Evolutionary conservation across 2,888 invertebrate species (phyloP).

Genomic region (Teleogryllus oceanicus): DNA sequence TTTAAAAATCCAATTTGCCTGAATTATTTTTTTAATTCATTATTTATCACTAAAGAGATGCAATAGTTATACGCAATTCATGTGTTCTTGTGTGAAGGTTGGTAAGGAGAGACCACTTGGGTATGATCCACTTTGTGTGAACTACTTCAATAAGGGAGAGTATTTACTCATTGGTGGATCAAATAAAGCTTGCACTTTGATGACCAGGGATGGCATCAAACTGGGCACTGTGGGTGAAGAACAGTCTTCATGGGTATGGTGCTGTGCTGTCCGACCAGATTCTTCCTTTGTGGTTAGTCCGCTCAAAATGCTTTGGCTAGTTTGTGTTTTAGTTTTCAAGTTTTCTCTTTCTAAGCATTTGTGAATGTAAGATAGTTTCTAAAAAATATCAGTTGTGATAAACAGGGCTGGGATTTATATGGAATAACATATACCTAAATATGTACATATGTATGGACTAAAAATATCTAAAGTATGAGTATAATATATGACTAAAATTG

Average conservation of each 20-base stretch:
- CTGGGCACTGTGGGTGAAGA: slow-evolving; percentile 70
- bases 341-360: too few species aligned
- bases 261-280: slow-evolving; percentile 72
- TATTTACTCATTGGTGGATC: slow-evolving; percentile 78
- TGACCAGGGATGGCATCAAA: slow-evolving; percentile 78
- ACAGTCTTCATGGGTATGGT: slow-evolving; percentile 83
- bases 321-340: too few species aligned
- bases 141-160: slow-evolving; percentile 74
- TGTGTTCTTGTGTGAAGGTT: slow-evolving; percentile 45
- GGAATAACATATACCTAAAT: too few species aligned
- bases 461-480: too few species aligned
- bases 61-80: background rate
- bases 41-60: background rate
- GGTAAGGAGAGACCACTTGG: slow-evolving; percentile 55
- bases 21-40: too few species aligned
- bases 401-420: too few species aligned
- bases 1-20: too few species aligned
- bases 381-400: too few species aligned
- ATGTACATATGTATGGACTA: too few species aligned
- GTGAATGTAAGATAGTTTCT: too few species aligned
- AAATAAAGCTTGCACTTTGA: slow-evolving; percentile 70
- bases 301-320: too few species aligned
- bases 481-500: too few species aligned
- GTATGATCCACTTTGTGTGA: slow-evolving; percentile 74
- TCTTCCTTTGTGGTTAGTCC: slow-evolving; percentile 65